Evolutionary conservation across 53 echinoderm and acorn worm genomes (phyloP).

Genomic region (Paracentrotus lividus): DNA sequence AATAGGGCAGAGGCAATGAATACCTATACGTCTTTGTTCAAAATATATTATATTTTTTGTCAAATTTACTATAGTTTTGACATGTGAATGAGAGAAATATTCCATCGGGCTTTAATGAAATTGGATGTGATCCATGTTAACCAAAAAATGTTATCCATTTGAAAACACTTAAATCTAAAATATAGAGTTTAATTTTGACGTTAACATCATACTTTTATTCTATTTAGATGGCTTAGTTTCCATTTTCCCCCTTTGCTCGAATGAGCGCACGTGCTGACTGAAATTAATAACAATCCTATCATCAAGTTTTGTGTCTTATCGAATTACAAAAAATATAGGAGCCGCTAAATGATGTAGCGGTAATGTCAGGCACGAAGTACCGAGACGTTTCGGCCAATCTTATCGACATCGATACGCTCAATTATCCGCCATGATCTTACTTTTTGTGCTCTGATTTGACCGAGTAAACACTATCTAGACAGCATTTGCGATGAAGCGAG

Average conservation of each 20-base stretch:
- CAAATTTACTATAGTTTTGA: not conserved
- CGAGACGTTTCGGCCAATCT: slow-evolving; percentile 55
- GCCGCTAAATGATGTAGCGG: slow-evolving; percentile 52
- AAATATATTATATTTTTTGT: not conserved
- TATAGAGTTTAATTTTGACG: not conserved
- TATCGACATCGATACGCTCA: slow-evolving; percentile 59
- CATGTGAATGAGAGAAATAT: not conserved
- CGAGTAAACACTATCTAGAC: slow-evolving; percentile 28
- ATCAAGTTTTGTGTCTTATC: not conserved
- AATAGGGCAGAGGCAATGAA: not conserved
- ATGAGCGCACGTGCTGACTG: not conserved
- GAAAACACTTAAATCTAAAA: slow-evolving; percentile 8
- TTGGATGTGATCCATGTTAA: not conserved
- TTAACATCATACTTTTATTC: not conserved
- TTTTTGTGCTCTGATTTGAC: not conserved
- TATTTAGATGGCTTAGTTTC: slow-evolving; percentile 33
- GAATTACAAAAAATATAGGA: no score
- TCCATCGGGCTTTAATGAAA: not conserved
- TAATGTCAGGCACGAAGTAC: slow-evolving; percentile 28
- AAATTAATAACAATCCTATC: slow-evolving; percentile 2
- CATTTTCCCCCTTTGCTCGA: not conserved
- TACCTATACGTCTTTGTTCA: not conserved
- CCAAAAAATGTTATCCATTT: slow-evolving; percentile 15
- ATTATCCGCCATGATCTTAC: not conserved
- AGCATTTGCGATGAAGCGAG: slow-evolving; percentile 46